These are phyloP conservation scores for Hystrix brachyura DNA, from an alignment of 2,113 vertebrate species.

Conservation along the genomic window DNA sequence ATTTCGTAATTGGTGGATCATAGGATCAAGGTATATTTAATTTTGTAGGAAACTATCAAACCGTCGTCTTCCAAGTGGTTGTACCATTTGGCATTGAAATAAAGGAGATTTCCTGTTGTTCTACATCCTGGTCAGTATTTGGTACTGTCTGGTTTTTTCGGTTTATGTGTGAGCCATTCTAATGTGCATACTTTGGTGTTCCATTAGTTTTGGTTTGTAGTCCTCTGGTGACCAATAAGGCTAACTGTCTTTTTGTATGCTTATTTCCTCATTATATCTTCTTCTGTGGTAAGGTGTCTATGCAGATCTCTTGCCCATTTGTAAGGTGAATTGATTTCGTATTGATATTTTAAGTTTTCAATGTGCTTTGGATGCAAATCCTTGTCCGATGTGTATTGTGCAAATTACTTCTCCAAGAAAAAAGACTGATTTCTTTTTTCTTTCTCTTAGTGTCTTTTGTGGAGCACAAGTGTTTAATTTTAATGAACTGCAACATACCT, in stretches of 20 bases:
- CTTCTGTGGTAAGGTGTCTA: background rate
- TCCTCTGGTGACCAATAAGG: background rate
- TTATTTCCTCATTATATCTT: background rate
- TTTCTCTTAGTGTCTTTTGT: background rate
- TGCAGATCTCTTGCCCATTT: background rate
- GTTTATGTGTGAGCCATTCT: background rate
- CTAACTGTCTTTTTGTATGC: background rate
- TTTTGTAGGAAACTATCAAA: background rate
- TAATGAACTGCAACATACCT: background rate
- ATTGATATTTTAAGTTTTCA: background rate
- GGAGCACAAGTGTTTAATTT: background rate
- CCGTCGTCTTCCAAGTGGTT: too few species aligned
- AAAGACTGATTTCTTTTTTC: background rate
- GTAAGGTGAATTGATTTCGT: background rate
- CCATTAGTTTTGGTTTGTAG: background rate
- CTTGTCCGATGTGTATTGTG: background rate
- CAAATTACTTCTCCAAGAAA: background rate
- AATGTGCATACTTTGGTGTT: background rate
- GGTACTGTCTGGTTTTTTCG: background rate
- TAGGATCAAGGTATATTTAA: background rate
- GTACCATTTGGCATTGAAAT: accelerated
- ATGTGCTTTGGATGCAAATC: background rate
- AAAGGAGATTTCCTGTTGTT: background rate
- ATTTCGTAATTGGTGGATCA: background rate
- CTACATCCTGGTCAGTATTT: too few species aligned